These are phyloP conservation scores for Drosophila trapezifrons DNA, from an alignment of 1,140 invertebrate genomes.

Conservation along the genomic window DNA sequence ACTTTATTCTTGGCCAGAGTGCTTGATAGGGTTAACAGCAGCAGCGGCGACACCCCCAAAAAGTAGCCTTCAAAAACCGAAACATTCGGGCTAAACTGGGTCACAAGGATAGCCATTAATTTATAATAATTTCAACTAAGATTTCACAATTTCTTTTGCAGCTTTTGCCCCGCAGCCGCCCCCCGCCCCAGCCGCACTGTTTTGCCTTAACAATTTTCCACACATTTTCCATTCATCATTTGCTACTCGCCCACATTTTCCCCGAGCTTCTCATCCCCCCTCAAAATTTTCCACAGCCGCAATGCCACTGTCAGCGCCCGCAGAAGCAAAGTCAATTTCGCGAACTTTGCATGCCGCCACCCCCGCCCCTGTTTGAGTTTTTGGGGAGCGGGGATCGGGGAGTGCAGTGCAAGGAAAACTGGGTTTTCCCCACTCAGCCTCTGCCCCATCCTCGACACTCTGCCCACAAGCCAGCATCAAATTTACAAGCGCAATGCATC, in stretches of 20 bases:
- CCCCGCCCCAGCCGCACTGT: conserved; percentile 5
- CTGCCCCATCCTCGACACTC: neutral
- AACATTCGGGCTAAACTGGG: conserved; percentile 73
- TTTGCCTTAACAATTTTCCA: conserved; percentile 74
- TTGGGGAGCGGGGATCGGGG: conserved; percentile 19
- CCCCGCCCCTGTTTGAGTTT: conserved; percentile 45
- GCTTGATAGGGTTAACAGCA: neutral
- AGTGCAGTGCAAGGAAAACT: conserved; percentile 20
- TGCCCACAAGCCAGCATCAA: conserved; percentile 58
- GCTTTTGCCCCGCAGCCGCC: neutral
- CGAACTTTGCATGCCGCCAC: conserved; percentile 72
- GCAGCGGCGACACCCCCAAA: neutral
- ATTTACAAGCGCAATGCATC: conserved; percentile 82
- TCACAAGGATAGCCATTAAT: conserved; percentile 84
- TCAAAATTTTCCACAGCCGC: conserved; percentile 11
- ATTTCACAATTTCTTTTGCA: conserved; percentile 76
- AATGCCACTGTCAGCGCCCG: conserved; percentile 77
- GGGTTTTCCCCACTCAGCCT: conserved; percentile 12
- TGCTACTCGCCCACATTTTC: conserved; percentile 14
- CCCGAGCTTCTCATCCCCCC: neutral
- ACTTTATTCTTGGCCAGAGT: too few relatives aligned
- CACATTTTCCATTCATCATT: conserved; percentile 81
- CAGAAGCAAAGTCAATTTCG: conserved; percentile 82
- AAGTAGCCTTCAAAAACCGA: conserved; percentile 19
- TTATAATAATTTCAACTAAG: conserved; percentile 83